Evolutionary conservation across 1,140 invertebrate genomes (phyloP).

Genomic region (Cyclargus thomasi): DNA sequence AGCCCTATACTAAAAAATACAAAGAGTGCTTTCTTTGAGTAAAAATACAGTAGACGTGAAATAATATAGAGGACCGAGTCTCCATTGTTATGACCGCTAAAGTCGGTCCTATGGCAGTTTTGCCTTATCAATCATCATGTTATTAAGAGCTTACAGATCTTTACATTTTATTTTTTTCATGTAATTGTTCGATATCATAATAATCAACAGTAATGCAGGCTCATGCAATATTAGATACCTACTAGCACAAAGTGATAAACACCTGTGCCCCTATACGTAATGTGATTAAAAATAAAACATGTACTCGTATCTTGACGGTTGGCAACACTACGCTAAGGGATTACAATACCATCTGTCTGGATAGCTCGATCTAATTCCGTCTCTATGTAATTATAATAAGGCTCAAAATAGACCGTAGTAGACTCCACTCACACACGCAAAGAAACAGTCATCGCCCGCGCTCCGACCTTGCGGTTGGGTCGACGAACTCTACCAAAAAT

Average conservation of each 20-base stretch:
- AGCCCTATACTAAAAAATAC: too few species aligned
- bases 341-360: constrained; percentile 35
- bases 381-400: constrained; percentile 27
- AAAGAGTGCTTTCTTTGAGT: too few species aligned
- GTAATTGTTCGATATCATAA: too few species aligned
- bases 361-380: constrained; percentile 23
- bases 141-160: too few species aligned
- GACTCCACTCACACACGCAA: constrained; percentile 32
- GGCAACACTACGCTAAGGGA: constrained; percentile 20
- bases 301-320: constrained; percentile 13
- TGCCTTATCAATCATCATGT: too few species aligned
- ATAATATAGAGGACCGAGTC: too few species aligned
- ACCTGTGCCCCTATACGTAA: background rate
- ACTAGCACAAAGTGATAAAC: background rate
- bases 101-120: too few species aligned
- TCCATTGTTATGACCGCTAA: too few species aligned
- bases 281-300: constrained; percentile 14
- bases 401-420: constrained; percentile 24
- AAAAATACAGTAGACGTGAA: too few species aligned
- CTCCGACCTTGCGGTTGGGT: constrained; percentile 59
- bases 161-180: too few species aligned
- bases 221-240: background rate
- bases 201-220: too few species aligned
- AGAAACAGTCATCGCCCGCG: constrained; percentile 49
- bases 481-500: constrained; percentile 57